Conservation (phyloP, 2,888 invertebrate species). For the Onthophagus sagittarius region DNA sequence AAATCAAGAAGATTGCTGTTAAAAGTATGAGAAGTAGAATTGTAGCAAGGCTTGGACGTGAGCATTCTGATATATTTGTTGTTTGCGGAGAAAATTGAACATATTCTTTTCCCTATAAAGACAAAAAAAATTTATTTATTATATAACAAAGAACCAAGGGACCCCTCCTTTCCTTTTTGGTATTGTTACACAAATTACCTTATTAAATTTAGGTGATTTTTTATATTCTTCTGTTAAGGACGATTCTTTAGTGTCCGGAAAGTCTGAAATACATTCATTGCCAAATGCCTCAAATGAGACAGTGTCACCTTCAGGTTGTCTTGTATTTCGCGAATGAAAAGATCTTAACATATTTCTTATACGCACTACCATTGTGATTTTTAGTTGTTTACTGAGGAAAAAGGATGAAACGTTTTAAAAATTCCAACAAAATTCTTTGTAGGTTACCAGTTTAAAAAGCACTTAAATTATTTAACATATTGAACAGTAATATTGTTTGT, state of each 20-base stretch:
- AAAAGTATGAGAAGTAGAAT: slow-evolving; percentile 42
- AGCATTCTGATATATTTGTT: slow-evolving; percentile 30
- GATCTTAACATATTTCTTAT: slow-evolving; percentile 41
- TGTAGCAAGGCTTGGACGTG: slow-evolving; percentile 43
- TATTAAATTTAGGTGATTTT: slow-evolving; percentile 38
- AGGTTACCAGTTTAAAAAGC: not conserved
- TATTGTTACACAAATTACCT: slow-evolving; percentile 12
- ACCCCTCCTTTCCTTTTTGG: not conserved
- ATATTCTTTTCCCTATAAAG: slow-evolving; percentile 37
- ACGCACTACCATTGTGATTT: slow-evolving; percentile 34
- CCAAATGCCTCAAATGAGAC: slow-evolving; percentile 61
- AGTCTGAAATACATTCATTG: slow-evolving; percentile 51
- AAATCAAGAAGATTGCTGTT: slow-evolving; percentile 45
- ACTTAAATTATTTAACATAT: not conserved
- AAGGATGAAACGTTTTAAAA: not conserved
- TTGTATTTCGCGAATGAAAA: slow-evolving; percentile 38
- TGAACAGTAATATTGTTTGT: not conserved
- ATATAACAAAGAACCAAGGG: not conserved
- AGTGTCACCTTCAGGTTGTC: slow-evolving; percentile 40
- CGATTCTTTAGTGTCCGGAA: slow-evolving; percentile 52
- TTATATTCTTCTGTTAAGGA: slow-evolving; percentile 52
- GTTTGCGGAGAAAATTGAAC: slow-evolving; percentile 37
- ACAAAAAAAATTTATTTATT: slow-evolving; percentile 13
- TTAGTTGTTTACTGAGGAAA: not conserved
- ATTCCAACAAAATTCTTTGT: not conserved